Evolutionary conservation across 2,797 vertebrate species (phyloP).

Genomic region (Helarctos malayanus): DNA sequence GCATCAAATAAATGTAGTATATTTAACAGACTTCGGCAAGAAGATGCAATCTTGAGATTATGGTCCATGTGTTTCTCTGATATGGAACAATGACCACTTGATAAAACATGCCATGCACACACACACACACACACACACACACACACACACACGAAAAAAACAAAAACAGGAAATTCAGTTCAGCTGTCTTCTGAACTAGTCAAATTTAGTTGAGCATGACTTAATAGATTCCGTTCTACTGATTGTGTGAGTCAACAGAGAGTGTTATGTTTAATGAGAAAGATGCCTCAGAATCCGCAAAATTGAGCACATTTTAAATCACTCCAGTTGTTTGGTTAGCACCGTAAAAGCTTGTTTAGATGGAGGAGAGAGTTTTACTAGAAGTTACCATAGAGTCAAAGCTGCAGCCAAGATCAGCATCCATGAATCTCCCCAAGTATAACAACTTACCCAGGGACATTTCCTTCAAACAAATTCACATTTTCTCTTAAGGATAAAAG

Average conservation of each 20-base stretch:
- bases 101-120: neutral
- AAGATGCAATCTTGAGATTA: neutral
- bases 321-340: neutral
- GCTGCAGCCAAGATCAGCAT: neutral
- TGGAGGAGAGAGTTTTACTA: neutral
- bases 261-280: neutral
- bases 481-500: slow-evolving; percentile 22
- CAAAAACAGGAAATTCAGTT: neutral
- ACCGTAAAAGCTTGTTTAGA: neutral
- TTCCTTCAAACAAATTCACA: slow-evolving; percentile 6
- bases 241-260: slow-evolving; percentile 12
- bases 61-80: slow-evolving; percentile 5
- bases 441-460: slow-evolving; percentile 9
- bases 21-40: neutral
- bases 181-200: neutral
- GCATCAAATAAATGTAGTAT: neutral
- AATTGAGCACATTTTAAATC: neutral
- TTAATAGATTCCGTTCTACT: neutral
- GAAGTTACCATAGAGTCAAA: slow-evolving; percentile 16
- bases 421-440: neutral
- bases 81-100: neutral
- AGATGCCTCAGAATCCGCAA: neutral
- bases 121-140: neutral
- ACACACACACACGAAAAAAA: neutral
- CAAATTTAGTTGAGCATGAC: neutral